Evolutionary conservation across 2,888 invertebrate genomes (phyloP).

Genomic region (Antheraea yamamai): DNA sequence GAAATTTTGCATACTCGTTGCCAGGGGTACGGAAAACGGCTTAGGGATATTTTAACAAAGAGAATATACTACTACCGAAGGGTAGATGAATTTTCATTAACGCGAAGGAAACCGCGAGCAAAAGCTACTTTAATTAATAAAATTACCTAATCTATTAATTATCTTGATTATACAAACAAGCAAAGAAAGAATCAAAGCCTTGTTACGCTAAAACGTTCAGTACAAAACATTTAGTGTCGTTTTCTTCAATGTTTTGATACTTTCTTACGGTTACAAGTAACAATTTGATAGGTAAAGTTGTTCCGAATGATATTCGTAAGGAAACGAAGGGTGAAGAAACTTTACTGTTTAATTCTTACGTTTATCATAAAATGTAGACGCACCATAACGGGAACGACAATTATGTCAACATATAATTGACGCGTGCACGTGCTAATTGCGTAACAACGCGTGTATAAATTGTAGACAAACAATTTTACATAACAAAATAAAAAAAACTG

Average conservation of each 20-base stretch:
- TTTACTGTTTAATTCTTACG: slow-evolving; percentile 17
- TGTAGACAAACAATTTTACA: background rate
- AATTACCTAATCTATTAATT: background rate
- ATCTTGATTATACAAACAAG: background rate
- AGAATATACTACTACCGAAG: too few relatives aligned
- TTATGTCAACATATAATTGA: slow-evolving; percentile 3
- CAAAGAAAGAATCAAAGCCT: background rate
- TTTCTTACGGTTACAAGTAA: slow-evolving; percentile 7
- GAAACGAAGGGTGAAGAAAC: background rate
- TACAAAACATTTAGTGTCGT: slow-evolving; percentile 14
- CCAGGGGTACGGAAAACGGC: too few relatives aligned
- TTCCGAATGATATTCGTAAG: background rate
- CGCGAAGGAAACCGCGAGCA: too few relatives aligned
- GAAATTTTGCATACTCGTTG: too few relatives aligned
- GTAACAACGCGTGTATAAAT: background rate
- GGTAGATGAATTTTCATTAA: too few relatives aligned
- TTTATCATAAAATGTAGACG: slow-evolving; percentile 24
- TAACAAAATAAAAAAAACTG: background rate
- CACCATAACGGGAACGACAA: background rate
- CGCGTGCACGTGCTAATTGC: background rate
- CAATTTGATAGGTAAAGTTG: slow-evolving; percentile 17
- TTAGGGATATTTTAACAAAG: too few relatives aligned
- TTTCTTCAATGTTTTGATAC: slow-evolving; percentile 9
- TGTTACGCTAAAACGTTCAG: slow-evolving; percentile 4
- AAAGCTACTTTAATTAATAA: background rate